Percentiles rank a stretch among this genome's conserved stretches.
Evolutionary conservation across 2,797 vertebrate genomes (phyloP).

Genomic region (Trichosurus vulpecula): DNA sequence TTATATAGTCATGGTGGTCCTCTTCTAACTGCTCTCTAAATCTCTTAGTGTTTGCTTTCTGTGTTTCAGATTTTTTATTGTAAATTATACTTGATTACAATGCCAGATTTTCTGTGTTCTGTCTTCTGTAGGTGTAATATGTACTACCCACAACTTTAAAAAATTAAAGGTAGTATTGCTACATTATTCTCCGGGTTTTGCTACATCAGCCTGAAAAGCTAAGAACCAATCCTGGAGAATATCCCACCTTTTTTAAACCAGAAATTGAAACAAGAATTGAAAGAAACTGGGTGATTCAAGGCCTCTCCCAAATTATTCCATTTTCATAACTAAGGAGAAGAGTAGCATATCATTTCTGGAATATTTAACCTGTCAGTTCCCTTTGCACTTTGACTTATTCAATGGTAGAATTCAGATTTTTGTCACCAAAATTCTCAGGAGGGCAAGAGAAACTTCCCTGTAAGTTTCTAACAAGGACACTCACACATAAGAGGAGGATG

Average conservation of each 20-base stretch:
- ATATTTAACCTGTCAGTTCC: background rate
- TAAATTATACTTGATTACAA: background rate
- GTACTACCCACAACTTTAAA: conserved; percentile 5
- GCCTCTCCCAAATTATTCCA: background rate
- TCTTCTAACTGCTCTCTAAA: background rate
- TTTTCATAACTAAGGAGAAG: background rate
- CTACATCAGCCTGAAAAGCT: background rate
- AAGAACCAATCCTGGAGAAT: background rate
- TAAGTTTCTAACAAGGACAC: background rate
- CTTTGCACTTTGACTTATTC: conserved; percentile 33
- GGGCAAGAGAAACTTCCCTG: background rate
- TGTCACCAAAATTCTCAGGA: background rate
- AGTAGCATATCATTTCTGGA: background rate
- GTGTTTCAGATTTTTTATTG: background rate
- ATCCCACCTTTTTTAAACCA: background rate
- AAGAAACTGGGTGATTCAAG: background rate
- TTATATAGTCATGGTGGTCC: background rate
- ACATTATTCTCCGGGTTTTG: background rate
- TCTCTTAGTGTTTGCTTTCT: background rate
- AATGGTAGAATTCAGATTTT: background rate
- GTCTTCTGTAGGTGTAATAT: background rate
- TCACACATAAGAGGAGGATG: background rate
- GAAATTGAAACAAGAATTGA: background rate
- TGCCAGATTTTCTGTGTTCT: background rate
- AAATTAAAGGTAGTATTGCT: background rate